A percentile compares a stretch with the other conserved stretches of the same genome.
phyloP scores from a whole-genome alignment of 2,888 invertebrate genomes.

The Lasioglossum vierecki region DNA sequence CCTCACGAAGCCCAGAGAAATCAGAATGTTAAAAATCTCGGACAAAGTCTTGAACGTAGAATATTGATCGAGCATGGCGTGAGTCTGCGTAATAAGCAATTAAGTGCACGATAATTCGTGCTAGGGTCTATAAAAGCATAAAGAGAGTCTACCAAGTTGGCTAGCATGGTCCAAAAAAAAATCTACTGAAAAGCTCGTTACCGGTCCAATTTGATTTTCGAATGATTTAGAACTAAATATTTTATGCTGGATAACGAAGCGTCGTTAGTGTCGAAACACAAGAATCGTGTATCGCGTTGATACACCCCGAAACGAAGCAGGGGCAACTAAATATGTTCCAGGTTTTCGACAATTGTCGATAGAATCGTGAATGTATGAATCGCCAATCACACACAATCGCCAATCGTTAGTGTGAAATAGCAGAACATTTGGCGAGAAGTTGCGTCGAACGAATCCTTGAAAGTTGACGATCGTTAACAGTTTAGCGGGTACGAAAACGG shows the following conservation, averaged over 20 bases:
- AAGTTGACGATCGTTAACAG: background rate
- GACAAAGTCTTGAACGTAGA: background rate
- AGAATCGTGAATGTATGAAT: background rate
- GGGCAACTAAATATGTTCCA: background rate
- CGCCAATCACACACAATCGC: background rate
- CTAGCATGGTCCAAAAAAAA: background rate
- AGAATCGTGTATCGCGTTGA: background rate
- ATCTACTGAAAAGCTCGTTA: background rate
- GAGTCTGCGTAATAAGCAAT: too few species aligned
- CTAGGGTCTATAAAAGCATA: too few species aligned
- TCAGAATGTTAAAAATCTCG: background rate
- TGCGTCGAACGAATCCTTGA: background rate
- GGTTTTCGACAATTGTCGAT: background rate
- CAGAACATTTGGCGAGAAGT: background rate
- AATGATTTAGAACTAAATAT: background rate
- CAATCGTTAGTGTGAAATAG: background rate
- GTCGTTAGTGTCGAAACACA: background rate
- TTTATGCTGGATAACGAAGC: background rate
- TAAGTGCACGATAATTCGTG: too few species aligned
- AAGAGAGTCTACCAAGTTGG: too few species aligned
- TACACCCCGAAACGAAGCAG: background rate
- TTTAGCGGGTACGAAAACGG: background rate
- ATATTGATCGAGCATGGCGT: too few species aligned
- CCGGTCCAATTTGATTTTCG: background rate
- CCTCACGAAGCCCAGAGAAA: too few species aligned